phyloP scores from a whole-genome alignment of 2,113 vertebrate genomes.

The Cryptotis parvus region DNA sequence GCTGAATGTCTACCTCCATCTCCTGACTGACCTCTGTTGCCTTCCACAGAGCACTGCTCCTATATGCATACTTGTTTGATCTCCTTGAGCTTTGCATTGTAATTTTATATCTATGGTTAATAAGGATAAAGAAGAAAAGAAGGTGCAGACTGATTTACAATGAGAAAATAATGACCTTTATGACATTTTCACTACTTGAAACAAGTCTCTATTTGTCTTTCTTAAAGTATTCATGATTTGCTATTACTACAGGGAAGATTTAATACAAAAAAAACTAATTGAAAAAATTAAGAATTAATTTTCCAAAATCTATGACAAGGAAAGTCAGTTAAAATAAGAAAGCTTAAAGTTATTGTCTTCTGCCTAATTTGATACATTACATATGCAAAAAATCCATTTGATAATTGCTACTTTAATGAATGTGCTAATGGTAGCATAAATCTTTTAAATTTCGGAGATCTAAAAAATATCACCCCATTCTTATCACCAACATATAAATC shows the following conservation, averaged over 20 bases:
- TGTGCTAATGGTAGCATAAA: constrained; percentile 72
- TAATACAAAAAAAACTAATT: constrained; percentile 61
- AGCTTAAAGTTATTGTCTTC: constrained; percentile 59
- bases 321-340: constrained; percentile 69
- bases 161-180: neutral
- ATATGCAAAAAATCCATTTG: constrained; percentile 63
- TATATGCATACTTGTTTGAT: neutral
- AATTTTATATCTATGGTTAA: neutral
- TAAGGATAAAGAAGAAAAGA: neutral
- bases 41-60: neutral
- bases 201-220: constrained; percentile 12
- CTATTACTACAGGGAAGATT: neutral
- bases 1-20: neutral
- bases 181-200: neutral
- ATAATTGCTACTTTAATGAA: constrained; percentile 77
- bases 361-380: constrained; percentile 66
- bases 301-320: constrained; percentile 46
- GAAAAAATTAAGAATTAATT: constrained; percentile 69
- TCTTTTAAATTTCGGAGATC: constrained; percentile 76
- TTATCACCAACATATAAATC: constrained; percentile 83
- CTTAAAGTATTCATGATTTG: constrained; percentile 17
- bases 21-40: rapidly evolving
- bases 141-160: neutral
- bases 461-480: constrained; percentile 72
- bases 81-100: neutral